Evolutionary conservation across 2,797 vertebrate genomes (phyloP), one percentile per base, ranked within the genome.

Genomic region (Lagocephalus sceleratus): DNA sequence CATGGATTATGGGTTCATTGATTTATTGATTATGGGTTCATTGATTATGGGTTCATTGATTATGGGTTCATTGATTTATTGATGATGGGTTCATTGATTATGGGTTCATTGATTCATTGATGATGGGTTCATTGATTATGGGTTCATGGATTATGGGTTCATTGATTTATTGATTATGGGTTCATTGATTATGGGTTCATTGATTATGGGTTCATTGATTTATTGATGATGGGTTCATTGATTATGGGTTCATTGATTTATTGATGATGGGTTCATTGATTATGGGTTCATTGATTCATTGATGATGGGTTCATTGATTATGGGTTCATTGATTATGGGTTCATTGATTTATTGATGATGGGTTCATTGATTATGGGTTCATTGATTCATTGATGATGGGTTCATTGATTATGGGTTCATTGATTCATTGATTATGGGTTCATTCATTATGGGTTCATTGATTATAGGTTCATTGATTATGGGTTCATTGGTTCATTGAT

Each of bases 31-130:
- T 0, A 25, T 6, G 39, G 25, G 60, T n/a, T 23, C 1, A n/a
- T n/a, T n/a, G n/a, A n/a, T n/a, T n/a, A n/a, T n/a, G n/a, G n/a
- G n/a, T 2, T 5, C 17, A 39, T 14, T n/a, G 47, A 10, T 11
- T 0, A 25, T 6, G 39, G 25, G 60, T n/a, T 23, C 1, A n/a
- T n/a, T n/a, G n/a, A n/a, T n/a, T n/a, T n/a, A n/a, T n/a, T n/a
- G n/a, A n/a, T n/a, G n/a, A n/a, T n/a, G n/a, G n/a, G n/a, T 2
- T 5, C 17, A 39, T 14, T n/a, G 47, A 10, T 11, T 0, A 25
- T 6, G 39, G 25, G 60, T n/a, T 23, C 1, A n/a, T n/a, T n/a
- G n/a, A n/a, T n/a, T n/a, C n/a, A n/a, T n/a, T n/a, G n/a, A n/a
- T n/a, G n/a, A n/a, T n/a, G n/a, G n/a, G n/a, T 2, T 5, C 17